These are phyloP conservation scores for Otolemur crassicaudatus DNA, from an alignment of 2,797 vertebrate genomes.

Conservation along the genomic window DNA sequence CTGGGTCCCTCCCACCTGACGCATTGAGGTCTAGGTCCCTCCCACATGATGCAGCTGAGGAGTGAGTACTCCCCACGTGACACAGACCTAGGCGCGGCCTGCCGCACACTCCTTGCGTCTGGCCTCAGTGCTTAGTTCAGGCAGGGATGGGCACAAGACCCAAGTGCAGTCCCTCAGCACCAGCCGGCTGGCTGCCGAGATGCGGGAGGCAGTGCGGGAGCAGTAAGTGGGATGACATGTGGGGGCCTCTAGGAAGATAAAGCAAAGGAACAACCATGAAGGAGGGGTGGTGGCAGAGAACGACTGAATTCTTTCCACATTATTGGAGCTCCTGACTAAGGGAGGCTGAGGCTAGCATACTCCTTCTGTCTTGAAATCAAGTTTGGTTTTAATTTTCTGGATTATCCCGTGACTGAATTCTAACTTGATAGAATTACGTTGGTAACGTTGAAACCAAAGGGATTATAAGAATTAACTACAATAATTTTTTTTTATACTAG, in stretches of 20 bases:
- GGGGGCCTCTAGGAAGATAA: background rate
- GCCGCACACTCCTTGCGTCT: accelerated
- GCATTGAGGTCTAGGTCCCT: too few species aligned
- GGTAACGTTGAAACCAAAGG: background rate
- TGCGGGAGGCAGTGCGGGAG: accelerated
- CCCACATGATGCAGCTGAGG: too few species aligned
- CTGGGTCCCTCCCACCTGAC: too few species aligned
- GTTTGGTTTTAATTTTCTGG: background rate
- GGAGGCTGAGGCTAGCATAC: background rate
- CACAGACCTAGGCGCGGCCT: background rate
- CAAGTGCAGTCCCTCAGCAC: background rate
- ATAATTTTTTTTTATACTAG: background rate
- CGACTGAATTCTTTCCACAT: background rate
- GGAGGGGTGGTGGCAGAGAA: background rate
- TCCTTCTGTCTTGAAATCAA: background rate
- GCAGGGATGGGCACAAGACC: too few species aligned
- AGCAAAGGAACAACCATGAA: background rate
- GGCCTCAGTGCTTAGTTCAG: background rate
- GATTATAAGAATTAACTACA: background rate
- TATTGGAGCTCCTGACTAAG: background rate
- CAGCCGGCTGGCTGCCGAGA: background rate
- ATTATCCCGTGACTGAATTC: background rate
- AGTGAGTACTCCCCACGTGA: background rate
- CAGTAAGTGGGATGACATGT: background rate
- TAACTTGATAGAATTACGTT: background rate